Evolutionary conservation across 2,113 vertebrate genomes (phyloP), one percentile per base, ranked within the genome.

Genomic region (Rhinoptilus africanus): DNA sequence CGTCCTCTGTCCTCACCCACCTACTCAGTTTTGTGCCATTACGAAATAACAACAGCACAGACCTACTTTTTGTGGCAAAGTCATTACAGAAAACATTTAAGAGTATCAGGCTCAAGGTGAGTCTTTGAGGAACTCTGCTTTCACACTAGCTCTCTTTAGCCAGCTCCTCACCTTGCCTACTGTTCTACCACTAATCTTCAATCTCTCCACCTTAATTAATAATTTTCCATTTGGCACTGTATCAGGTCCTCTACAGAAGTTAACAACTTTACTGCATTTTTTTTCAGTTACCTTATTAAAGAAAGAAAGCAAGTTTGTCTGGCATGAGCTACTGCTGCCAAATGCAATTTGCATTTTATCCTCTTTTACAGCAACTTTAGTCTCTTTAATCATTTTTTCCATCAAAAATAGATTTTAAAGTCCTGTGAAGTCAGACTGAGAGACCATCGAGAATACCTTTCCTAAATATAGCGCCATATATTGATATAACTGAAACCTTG

Each of bases 381-480:
- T 76, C 11, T 92, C 50, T 77, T 92, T 47, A 51, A 68, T 67
- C 18, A 4, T 63, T 77, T 86, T 83, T 91, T 81, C 47, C 28
- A 67, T 63, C n/a, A 86, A 92, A 93, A 89, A 74, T 50, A 87
- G 64, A 74, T 80, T 89, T 80, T 89, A 32, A 95, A 81, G 47
- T 78, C 76, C 64, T 84, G 39, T 64, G 30, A 89, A 87, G 60
- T 78, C 68, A 87, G 39, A 80, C 26, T 71, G 54, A 84, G 47
- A 81, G 26, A n/a, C 64, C 67, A 39, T 43, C 15, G 54, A 85
- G 69, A 84, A 68, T 68, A 45, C 12, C 57, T 9, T 60, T 75
- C 68, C 80, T 87, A 94, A 94, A 95, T 75, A 91, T 60, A 94
- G 77, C 4, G 9, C 35, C 37, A 43, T 20, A 17, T 77, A 87